These are phyloP conservation scores for Charanyca ferruginea DNA, from an alignment of 2,888 invertebrate species.

Conservation along the genomic window DNA sequence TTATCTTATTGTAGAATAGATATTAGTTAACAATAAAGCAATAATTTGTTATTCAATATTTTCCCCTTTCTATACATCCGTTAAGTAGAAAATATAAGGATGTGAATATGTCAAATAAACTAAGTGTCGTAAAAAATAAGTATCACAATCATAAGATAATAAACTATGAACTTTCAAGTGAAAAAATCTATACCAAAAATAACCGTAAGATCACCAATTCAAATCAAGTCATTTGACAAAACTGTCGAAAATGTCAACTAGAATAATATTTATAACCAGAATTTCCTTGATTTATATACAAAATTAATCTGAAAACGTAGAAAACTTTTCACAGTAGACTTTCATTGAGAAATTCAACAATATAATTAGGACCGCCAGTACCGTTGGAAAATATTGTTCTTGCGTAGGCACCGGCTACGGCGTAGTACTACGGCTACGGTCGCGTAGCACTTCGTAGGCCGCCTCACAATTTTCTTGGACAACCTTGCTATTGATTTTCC, in stretches of 20 bases:
- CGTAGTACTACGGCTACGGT: constrained; percentile 76
- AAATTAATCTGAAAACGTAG: constrained; percentile 44
- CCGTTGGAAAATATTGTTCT: constrained; percentile 66
- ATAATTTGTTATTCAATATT: not conserved
- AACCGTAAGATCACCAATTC: not conserved
- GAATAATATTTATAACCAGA: constrained; percentile 18
- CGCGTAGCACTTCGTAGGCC: constrained; percentile 58
- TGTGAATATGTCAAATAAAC: not conserved
- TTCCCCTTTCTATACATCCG: not conserved
- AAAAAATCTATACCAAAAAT: not conserved
- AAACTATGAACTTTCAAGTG: too few species aligned
- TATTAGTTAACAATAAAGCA: too few species aligned
- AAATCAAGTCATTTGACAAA: not conserved
- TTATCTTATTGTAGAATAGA: too few species aligned
- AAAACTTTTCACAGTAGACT: constrained; percentile 41
- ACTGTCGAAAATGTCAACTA: constrained; percentile 8
- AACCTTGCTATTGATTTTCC: constrained; percentile 50
- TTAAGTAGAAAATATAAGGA: not conserved
- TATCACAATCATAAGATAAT: too few species aligned
- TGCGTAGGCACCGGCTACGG: constrained; percentile 75
- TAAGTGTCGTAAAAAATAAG: not conserved
- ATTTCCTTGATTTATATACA: constrained; percentile 39
- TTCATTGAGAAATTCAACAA: constrained; percentile 61
- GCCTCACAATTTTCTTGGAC: constrained; percentile 54
- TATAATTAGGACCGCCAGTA: constrained; percentile 57